These are phyloP conservation scores for Zygaena filipendulae DNA, from an alignment of 2,888 invertebrate species.

Conservation along the genomic window DNA sequence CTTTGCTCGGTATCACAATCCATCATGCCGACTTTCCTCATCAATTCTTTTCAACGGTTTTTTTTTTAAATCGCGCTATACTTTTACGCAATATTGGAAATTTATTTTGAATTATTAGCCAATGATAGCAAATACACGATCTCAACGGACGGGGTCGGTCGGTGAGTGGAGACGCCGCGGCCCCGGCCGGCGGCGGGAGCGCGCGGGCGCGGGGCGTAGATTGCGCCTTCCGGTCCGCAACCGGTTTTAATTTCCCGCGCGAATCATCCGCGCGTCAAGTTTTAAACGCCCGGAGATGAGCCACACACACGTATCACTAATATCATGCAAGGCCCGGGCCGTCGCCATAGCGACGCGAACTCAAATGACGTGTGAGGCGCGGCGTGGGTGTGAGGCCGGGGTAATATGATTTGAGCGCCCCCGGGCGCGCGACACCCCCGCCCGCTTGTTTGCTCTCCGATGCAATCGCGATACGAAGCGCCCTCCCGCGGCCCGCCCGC, in stretches of 20 bases:
- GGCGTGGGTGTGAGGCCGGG: constrained; percentile 50
- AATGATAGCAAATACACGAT: no score
- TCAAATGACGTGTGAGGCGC: constrained; percentile 73
- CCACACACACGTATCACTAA: constrained; percentile 56
- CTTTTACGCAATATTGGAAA: no score
- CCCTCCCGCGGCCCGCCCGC: constrained; percentile 26
- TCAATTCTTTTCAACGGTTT: no score
- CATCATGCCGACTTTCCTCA: no score
- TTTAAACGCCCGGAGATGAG: constrained; percentile 67
- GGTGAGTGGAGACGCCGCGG: no score
- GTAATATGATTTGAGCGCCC: constrained; percentile 67
- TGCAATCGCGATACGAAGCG: constrained; percentile 65
- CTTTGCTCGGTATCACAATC: no score
- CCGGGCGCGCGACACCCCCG: constrained; percentile 48
- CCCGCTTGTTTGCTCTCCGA: constrained; percentile 68
- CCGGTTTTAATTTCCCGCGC: constrained; percentile 65
- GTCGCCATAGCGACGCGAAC: constrained; percentile 75
- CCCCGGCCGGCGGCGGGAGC: no score
- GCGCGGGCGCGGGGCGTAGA: no score
- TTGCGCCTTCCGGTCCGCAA: constrained; percentile 56
- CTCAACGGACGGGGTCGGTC: no score
- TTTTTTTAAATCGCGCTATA: no score
- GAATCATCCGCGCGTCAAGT: constrained; percentile 46
- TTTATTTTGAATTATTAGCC: no score
- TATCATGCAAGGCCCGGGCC: constrained; percentile 71